Base-by-base conservation (phyloP, 2,113 vertebrate genomes). In the Erpornis zantholeuca region DNA sequence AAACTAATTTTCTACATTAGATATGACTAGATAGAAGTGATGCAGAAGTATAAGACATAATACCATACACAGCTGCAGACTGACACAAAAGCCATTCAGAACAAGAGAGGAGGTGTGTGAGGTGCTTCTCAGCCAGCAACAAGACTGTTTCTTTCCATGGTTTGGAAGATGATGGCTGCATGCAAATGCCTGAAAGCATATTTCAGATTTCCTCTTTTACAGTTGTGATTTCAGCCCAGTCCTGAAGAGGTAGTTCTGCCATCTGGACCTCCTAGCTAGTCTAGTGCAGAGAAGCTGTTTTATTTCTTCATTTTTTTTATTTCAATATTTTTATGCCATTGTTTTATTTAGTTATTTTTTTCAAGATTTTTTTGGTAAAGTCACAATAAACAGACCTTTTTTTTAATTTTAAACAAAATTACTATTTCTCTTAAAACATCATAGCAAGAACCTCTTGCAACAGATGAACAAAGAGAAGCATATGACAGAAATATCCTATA, bases 1-100 rank as follows among this genome's bases (percentile, higher is more conserved):
- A 99, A 99, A 98, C 99, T 99, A 99, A 98, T 98, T 98, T 98
- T 98, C 99, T 99, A 99, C 98, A 97, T 98, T 99, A 99, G 98
- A 99, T 98, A 99, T 99, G 98, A 98, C 98, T 98, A 98, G 95
- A 98, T 98, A 98, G 98, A 98, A 98, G 97, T 98, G 98, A 99
- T 99, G 98, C 98, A 98, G 98, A 98, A 98, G 98, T 98, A 99
- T 98, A 99, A 99, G 99, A 99, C 99, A 97, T 98, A 98, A 98
- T 98, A 99, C 98, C 98, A 98, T 98, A 98, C 98, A 99, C 98
- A 98, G 98, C 98, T 98, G 98, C 98, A 98, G 98, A 99, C 98
- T 97, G 98, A 99, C 98, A 98, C 98, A 98, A 99, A 99, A 98
- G 98, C 98, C 98, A 98, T 99, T 98, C 98, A 92, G 97, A 98